Conservation (phyloP, 1,140 invertebrate genomes). For the Drosophila nannoptera region DNA sequence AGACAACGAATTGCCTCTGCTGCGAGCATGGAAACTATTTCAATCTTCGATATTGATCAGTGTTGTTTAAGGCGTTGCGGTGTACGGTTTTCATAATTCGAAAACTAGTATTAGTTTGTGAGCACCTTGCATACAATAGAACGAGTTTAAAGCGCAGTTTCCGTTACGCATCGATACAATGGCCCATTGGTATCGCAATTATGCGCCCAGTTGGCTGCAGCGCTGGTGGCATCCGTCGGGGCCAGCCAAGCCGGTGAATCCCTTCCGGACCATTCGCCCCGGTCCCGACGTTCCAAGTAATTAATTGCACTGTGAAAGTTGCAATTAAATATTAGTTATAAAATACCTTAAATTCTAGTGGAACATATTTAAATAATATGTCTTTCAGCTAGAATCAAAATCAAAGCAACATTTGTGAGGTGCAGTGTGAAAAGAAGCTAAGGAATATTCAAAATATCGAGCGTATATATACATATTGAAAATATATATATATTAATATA, state of each 20-base stretch:
- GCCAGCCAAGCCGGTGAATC: conserved; percentile 55
- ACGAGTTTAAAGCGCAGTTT: conserved; percentile 40
- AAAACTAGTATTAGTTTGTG: conserved; percentile 20
- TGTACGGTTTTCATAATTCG: conserved; percentile 33
- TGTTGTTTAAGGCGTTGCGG: conserved; percentile 51
- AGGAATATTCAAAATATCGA: background rate
- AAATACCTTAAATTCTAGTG: too few species aligned
- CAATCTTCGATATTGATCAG: conserved; percentile 49
- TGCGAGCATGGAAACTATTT: conserved; percentile 37
- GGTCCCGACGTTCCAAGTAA: conserved; percentile 65
- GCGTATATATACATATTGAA: background rate
- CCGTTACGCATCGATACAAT: conserved; percentile 57
- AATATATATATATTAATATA: background rate
- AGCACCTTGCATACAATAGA: conserved; percentile 14
- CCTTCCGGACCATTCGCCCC: conserved; percentile 64
- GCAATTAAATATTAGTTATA: background rate
- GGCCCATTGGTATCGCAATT: conserved; percentile 68
- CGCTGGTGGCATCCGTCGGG: conserved; percentile 56
- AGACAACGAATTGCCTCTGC: background rate
- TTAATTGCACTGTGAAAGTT: conserved; percentile 3
- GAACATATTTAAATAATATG: too few species aligned
- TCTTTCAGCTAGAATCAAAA: too few species aligned
- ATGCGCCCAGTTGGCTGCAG: conserved; percentile 67
- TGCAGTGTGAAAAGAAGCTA: background rate
- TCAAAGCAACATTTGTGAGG: too few species aligned